A percentile compares a stretch with the other conserved stretches of the same genome.
These are phyloP conservation scores for Zaprionus gabonicus DNA, from an alignment of 1,140 invertebrate genomes.

Conservation along the genomic window DNA sequence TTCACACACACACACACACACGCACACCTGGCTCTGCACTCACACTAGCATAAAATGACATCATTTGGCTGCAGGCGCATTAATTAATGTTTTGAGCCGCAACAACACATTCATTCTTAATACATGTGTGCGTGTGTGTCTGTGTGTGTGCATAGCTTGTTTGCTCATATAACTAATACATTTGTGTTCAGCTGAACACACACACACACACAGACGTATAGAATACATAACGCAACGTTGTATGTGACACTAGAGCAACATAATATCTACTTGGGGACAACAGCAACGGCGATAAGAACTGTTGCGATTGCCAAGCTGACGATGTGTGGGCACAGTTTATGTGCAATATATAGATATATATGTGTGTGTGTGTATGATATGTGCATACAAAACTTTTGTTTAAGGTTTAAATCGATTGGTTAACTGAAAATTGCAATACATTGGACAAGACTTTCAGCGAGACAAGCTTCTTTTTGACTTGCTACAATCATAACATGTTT, in stretches of 20 bases:
- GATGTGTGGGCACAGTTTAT: neutral
- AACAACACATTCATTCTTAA: conserved; percentile 41
- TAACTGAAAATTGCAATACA: neutral
- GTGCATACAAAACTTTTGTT: neutral
- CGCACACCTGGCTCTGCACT: conserved; percentile 25
- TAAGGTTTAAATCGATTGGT: neutral
- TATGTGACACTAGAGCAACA: neutral
- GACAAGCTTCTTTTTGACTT: neutral
- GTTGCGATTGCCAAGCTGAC: neutral
- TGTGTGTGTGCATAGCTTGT: conserved; percentile 3
- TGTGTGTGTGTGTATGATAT: neutral
- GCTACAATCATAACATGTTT: too few species aligned
- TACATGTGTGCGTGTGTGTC: conserved; percentile 28
- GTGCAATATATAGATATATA: neutral
- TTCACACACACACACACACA: neutral
- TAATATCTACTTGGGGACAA: conserved; percentile 4
- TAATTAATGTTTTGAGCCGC: conserved; percentile 77
- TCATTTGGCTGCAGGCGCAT: conserved; percentile 77
- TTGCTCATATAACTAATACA: conserved; percentile 5
- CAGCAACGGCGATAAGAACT: conserved; percentile 2
- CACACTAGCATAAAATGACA: conserved; percentile 61
- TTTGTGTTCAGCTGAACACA: neutral
- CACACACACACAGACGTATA: neutral
- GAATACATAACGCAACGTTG: conserved; percentile 3
- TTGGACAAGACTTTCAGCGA: neutral